phyloP scores from a whole-genome alignment of 2,113 vertebrate species.

The Leptosomus discolor region DNA sequence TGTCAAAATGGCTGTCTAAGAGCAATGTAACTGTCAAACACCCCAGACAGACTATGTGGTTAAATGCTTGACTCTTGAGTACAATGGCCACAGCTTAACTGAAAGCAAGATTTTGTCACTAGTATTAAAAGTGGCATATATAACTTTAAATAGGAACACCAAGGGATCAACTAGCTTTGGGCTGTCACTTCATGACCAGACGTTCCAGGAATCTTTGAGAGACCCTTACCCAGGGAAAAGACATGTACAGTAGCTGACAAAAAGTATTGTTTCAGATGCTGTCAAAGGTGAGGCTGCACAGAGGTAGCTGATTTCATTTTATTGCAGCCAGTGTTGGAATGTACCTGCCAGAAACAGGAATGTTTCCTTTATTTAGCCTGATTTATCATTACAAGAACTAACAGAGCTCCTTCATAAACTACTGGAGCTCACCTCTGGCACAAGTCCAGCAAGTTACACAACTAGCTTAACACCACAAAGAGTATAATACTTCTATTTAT shows the following conservation, averaged over 20 bases:
- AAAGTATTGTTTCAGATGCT: slow-evolving; percentile 13
- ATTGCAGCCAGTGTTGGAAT: slow-evolving; percentile 20
- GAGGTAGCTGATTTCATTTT: background rate
- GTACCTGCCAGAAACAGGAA: slow-evolving; percentile 44
- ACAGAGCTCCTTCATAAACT: slow-evolving; percentile 22
- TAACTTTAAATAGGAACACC: slow-evolving; percentile 1
- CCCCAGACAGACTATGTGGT: background rate
- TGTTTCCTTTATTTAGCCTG: slow-evolving; percentile 26
- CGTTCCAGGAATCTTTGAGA: background rate
- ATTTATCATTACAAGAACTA: slow-evolving; percentile 54
- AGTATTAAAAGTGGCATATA: background rate
- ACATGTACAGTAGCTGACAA: background rate
- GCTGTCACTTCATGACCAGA: background rate
- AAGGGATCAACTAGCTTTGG: background rate
- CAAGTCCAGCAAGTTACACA: background rate
- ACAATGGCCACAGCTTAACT: background rate
- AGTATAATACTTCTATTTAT: background rate
- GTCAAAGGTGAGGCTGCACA: slow-evolving; percentile 14
- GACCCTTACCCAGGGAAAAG: background rate
- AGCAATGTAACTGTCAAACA: background rate
- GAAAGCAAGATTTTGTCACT: slow-evolving; percentile 27
- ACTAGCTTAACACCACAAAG: background rate
- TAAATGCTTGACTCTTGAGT: background rate
- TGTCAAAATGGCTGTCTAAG: slow-evolving; percentile 1
- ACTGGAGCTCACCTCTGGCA: background rate